phyloP scores from a whole-genome alignment of 2,888 invertebrate genomes.

The Drosophila helvetica region DNA sequence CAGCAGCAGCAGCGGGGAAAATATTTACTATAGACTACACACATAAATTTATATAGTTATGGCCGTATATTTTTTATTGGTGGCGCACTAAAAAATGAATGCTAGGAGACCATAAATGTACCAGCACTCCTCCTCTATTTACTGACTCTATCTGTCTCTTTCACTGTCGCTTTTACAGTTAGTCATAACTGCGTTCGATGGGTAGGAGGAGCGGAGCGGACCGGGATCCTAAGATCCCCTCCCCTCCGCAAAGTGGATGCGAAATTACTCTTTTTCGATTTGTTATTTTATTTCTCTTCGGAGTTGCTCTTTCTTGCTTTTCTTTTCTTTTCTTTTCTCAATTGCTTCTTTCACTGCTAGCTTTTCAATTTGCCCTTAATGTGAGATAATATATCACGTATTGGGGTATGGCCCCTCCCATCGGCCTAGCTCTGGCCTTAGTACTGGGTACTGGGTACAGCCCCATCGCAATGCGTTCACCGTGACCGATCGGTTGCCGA shows the following conservation, averaged over 20 bases:
- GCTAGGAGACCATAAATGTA: constrained; percentile 32
- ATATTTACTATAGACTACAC: constrained; percentile 9
- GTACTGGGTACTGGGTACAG: background rate
- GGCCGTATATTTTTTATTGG: constrained; percentile 29
- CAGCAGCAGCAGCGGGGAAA: constrained; percentile 10
- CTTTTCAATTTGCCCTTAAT: constrained; percentile 63
- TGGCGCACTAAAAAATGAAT: constrained; percentile 37
- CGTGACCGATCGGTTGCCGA: too few relatives aligned
- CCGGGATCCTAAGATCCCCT: constrained; percentile 26
- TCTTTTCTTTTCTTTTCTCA: constrained; percentile 18
- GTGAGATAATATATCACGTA: constrained; percentile 63
- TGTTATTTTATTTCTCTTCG: constrained; percentile 10
- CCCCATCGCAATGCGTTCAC: background rate
- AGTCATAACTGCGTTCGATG: constrained; percentile 30
- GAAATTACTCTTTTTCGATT: constrained; percentile 33
- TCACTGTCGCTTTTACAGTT: constrained; percentile 41
- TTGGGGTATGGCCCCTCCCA: constrained; percentile 27
- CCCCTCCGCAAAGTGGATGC: constrained; percentile 13
- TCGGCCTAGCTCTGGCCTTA: background rate
- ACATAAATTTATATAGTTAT: constrained; percentile 17
- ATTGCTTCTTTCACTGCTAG: constrained; percentile 36
- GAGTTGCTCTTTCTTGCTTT: constrained; percentile 14
- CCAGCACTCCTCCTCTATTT: constrained; percentile 23
- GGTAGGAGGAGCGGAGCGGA: constrained; percentile 24
- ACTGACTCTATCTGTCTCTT: constrained; percentile 13